Conservation (phyloP, 1,140 invertebrate genomes). For the Propsilocerus akamusi region DNA sequence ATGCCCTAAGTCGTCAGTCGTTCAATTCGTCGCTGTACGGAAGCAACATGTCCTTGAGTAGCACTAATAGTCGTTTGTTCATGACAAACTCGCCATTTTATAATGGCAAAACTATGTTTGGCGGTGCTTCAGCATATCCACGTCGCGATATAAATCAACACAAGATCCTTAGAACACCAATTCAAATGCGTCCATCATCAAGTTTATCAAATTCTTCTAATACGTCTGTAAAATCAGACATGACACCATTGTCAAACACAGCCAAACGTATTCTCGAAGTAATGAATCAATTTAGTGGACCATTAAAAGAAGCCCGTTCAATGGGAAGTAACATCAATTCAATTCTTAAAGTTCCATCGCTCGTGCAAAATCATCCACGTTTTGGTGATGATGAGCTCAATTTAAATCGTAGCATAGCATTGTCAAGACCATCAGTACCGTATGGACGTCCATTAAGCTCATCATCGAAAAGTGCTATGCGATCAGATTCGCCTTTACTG, state of each 20-base stretch:
- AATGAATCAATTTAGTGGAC: conserved; percentile 51
- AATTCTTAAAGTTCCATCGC: conserved; percentile 11
- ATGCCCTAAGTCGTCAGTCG: conserved; percentile 10
- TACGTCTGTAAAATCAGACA: conserved; percentile 8
- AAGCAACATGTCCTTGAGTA: conserved; percentile 17
- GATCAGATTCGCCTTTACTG: conserved; percentile 1
- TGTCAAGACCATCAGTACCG: conserved; percentile 8
- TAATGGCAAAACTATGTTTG: conserved; percentile 56
- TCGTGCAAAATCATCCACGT: conserved; percentile 12
- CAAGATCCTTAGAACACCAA: conserved; percentile 6
- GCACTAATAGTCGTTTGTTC: conserved; percentile 19
- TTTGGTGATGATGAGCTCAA: conserved; percentile 10
- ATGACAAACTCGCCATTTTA: conserved; percentile 50
- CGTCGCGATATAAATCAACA: conserved; percentile 20
- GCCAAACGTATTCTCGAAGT: conserved; percentile 48
- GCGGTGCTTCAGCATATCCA: conserved; percentile 48
- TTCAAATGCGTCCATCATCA: conserved; percentile 12
- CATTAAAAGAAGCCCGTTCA: conserved; percentile 48
- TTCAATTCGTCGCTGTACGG: conserved; percentile 23
- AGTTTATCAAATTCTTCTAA: conserved; percentile 12
- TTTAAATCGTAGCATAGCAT: conserved; percentile 7
- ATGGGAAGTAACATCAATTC: conserved; percentile 31
- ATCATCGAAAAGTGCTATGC: conserved; percentile 9
- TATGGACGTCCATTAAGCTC: conserved; percentile 11
- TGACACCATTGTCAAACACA: conserved; percentile 32